A percentile compares a stretch with the other conserved stretches of the same genome.
Conservation (phyloP, 2,888 invertebrate species). For the Meiosimyza platycephala region DNA sequence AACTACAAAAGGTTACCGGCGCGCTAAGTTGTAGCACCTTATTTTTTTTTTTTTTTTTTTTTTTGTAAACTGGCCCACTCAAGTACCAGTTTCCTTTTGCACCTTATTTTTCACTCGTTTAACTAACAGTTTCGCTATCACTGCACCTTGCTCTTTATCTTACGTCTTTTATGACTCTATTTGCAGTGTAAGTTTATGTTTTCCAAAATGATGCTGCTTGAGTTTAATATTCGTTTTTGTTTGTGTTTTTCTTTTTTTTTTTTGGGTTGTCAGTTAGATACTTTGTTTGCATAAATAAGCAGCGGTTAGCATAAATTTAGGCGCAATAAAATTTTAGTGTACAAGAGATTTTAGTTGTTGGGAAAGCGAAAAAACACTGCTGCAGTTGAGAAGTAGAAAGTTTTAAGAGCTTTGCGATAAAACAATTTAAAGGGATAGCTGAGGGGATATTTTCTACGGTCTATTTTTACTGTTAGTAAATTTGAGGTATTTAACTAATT, state of each 20-base stretch:
- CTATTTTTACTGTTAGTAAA: too few species aligned
- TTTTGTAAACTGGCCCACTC: too few species aligned
- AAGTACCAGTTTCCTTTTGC: too few species aligned
- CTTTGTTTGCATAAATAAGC: constrained; percentile 29
- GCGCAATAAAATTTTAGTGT: neutral
- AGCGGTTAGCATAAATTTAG: constrained; percentile 24
- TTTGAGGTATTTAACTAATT: too few species aligned
- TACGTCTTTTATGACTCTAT: constrained; percentile 32
- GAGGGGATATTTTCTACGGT: too few species aligned
- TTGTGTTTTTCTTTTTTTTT: constrained; percentile 11
- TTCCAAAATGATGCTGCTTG: constrained; percentile 27
- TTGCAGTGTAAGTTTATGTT: constrained; percentile 28
- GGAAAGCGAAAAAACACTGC: too few species aligned
- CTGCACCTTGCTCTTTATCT: constrained; percentile 11
- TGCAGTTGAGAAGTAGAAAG: too few species aligned
- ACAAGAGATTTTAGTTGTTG: too few species aligned
- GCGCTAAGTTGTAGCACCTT: neutral
- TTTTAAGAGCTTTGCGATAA: too few species aligned
- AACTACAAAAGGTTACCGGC: too few species aligned
- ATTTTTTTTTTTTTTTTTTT: neutral
- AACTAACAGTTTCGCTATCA: neutral
- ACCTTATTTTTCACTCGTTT: neutral
- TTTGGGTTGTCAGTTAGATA: constrained; percentile 13
- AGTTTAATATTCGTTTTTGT: constrained; percentile 24
- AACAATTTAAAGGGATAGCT: too few species aligned